These are phyloP conservation scores for Cairina moschata DNA, from an alignment of 2,113 vertebrate genomes.

Conservation along the genomic window DNA sequence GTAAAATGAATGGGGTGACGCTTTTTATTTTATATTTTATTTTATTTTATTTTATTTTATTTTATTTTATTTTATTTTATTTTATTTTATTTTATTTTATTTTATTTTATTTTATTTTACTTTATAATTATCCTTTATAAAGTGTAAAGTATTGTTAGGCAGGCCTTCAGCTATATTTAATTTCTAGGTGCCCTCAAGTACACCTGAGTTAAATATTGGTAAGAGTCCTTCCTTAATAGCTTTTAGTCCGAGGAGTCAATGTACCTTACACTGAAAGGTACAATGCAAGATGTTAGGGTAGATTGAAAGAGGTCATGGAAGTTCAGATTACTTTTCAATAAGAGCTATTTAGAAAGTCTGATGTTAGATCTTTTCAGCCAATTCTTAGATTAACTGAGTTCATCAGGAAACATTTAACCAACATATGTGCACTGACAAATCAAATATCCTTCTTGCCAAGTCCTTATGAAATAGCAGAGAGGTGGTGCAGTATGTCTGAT, in stretches of 20 bases:
- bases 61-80: too few relatives aligned
- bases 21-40: neutral
- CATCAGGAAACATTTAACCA: slow-evolving; percentile 29
- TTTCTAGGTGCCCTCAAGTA: neutral
- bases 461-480: neutral
- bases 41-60: too few relatives aligned
- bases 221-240: neutral
- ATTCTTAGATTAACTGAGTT: neutral
- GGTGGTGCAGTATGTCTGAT: neutral
- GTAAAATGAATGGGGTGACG: neutral
- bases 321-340: neutral
- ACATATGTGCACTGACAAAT: neutral
- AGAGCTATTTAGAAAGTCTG: neutral
- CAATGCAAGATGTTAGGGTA: neutral
- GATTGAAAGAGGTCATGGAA: neutral
- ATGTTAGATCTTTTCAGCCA: neutral
- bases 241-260: neutral
- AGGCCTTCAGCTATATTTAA: neutral
- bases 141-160: neutral
- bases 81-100: neutral
- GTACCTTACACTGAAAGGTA: neutral
- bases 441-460: neutral
- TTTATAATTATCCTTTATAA: neutral
- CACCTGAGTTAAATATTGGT: neutral
- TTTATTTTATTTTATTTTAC: too few relatives aligned